A percentile compares a stretch with the other conserved stretches of the same genome.
Conservation (phyloP, 1,140 invertebrate genomes). For the Brachionus rotundiformis region DNA sequence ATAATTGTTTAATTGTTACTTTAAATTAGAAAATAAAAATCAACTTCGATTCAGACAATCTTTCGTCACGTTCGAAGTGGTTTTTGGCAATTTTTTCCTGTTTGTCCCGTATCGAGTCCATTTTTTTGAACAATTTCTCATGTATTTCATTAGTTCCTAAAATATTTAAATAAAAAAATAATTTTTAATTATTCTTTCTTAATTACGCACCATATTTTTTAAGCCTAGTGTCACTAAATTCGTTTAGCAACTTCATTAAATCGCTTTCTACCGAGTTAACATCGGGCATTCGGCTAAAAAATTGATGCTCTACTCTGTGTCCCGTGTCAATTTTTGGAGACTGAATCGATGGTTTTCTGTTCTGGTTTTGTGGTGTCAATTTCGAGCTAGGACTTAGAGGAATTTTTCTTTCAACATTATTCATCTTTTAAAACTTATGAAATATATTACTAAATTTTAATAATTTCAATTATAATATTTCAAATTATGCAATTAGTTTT, state of each 20-base stretch:
- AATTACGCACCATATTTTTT: conserved; percentile 40
- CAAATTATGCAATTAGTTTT: no score
- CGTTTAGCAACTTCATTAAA: conserved; percentile 42
- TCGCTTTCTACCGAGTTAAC: conserved; percentile 46
- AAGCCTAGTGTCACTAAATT: conserved; percentile 45
- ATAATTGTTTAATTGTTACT: not conserved
- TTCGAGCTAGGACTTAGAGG: not conserved
- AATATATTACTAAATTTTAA: not conserved
- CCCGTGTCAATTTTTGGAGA: not conserved
- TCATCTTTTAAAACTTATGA: not conserved
- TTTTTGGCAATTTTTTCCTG: conserved; percentile 49
- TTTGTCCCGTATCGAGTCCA: conserved; percentile 47
- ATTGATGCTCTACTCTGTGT: conserved; percentile 26
- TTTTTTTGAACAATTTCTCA: conserved; percentile 51
- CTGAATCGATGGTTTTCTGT: not conserved
- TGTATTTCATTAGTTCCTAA: conserved; percentile 48
- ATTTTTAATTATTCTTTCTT: not conserved
- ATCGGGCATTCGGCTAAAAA: conserved; percentile 47
- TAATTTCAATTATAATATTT: conserved; percentile 13
- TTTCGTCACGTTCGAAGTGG: conserved; percentile 46
- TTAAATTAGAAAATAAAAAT: not conserved
- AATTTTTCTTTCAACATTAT: not conserved
- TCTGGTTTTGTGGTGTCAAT: not conserved
- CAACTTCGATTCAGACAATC: conserved; percentile 36
- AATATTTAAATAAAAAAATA: not conserved